Evolutionary conservation across 2,888 invertebrate species (phyloP), one percentile per base, ranked within the genome.

Genomic region (Pinctada fucata): DNA sequence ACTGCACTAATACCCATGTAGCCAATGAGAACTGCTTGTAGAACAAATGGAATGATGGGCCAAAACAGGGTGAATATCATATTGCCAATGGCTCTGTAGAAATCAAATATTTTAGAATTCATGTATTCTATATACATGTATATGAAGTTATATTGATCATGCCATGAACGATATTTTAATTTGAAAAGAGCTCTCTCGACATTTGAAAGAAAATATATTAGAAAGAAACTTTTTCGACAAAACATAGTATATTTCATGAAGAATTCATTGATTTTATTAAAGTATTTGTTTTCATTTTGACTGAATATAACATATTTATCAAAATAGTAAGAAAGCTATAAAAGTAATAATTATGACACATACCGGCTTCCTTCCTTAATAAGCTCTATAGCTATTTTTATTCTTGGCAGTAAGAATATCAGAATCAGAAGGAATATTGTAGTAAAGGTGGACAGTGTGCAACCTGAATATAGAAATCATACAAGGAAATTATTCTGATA

Each of bases 31-130:
- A 93, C 93, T 75, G 97, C 93, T 92, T 97, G 97, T n/a, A 97
- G 90, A 4, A 96, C 86, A 95, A 97, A 98, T 0, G 99, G 98
- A 84, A 98, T 93, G 83, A 99, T 93, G 0, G 99, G 99, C 93
- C 98, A 98, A 86, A 97, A 94, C 75, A 99, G 94, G 2, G 97
- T 96, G 4, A 97, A 95, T 86, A 96, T 95, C 87, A 97, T 96
- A 78, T 95, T 95, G 76, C 95, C 95, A 3, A 99, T 96, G 50
- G 98, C 98, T 92, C 97, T 97, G 94, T 82, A 94, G 1, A 31
- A 31, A 31, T 31, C 31, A 31, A 31, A 31, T 31, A 1, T 31
- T 31, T 1, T 31, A 31, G 31, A 1, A 31, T 1, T 31, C 31
- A 31, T 31, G 0, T 31, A 31, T 31, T 31, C 31, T 1, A 31